Evolutionary conservation across 2,113 vertebrate species (phyloP).

Genomic region (Spermophilus dauricus): DNA sequence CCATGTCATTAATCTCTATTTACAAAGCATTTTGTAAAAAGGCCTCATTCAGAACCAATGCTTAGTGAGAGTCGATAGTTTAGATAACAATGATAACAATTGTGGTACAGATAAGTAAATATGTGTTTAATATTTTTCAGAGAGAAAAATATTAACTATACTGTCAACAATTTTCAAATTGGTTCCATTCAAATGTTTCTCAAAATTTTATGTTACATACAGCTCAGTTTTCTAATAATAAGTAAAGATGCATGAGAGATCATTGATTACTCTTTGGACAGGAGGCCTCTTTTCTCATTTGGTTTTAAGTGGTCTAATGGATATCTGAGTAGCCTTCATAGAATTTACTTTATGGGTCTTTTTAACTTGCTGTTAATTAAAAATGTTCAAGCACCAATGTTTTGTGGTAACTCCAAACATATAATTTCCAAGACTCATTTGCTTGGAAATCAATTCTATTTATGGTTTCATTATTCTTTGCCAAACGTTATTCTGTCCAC

Average conservation of each 20-base stretch:
- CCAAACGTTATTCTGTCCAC: constrained; percentile 42
- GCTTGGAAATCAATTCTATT: constrained; percentile 60
- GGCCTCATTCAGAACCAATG: neutral
- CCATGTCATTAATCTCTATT: neutral
- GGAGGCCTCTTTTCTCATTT: neutral
- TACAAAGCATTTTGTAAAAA: neutral
- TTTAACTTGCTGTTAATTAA: constrained; percentile 46
- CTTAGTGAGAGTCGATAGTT: neutral
- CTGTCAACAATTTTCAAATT: neutral
- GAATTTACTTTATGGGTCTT: neutral
- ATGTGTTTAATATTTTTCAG: neutral
- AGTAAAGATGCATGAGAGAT: neutral
- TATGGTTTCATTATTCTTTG: neutral
- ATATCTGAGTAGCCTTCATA: neutral
- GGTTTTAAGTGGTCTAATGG: neutral
- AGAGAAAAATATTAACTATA: neutral
- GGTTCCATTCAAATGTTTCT: neutral
- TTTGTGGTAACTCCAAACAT: constrained; percentile 66
- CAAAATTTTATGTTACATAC: neutral
- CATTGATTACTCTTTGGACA: neutral
- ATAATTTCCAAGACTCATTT: neutral
- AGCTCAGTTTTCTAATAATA: neutral
- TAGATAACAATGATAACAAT: neutral
- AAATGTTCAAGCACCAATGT: constrained; percentile 55
- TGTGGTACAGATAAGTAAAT: neutral